Evolutionary conservation across 1,140 invertebrate genomes (phyloP), one percentile per base, ranked within the genome.

Genomic region (Yoshiicerus persimilis): DNA sequence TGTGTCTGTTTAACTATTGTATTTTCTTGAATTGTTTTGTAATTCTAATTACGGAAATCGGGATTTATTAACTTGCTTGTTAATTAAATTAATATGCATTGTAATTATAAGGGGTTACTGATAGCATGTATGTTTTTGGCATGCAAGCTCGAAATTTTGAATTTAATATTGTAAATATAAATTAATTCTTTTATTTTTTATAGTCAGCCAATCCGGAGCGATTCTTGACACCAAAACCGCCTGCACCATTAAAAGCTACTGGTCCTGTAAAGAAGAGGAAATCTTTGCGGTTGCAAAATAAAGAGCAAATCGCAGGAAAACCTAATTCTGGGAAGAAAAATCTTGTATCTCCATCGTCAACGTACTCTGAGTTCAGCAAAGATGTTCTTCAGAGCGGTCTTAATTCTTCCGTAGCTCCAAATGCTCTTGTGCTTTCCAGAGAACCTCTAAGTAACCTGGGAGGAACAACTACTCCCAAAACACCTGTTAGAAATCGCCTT

Each of bases 341-440:
- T 16, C 5, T 66, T 30, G 62, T 64, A 11, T 36, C 66, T n/a
- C n/a, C 62, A 20, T 25, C 30, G 25, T 41, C 86, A 16, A 77
- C 86, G 6, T 87, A 87, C 32, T 62, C 86, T 1, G 86, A 87
- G 41, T 87, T 87, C 34, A 41, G 86, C 39, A 87, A 87, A 16
- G 62, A 75, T 30, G 34, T n/a, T n/a, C n/a, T 87, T 3, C 64
- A 87, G 38, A 70, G 56, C 13, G 30, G 66, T 13, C 38, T 87
- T 2, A 87, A 87, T 34, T 87, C 86, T 16, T 87, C 86, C 27
- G 64, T 80, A 0, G 25, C 70, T 3, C 11, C 86, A 36, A 8
- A 11, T 5, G 70, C 27, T 34, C 20, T 36, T 39, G 66, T 9
- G 41, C 32, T 30, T 13, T 77, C 39, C 6, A 38, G 83, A 16